Conservation (phyloP, 1,140 invertebrate species). For the Lucilia cuprina region DNA sequence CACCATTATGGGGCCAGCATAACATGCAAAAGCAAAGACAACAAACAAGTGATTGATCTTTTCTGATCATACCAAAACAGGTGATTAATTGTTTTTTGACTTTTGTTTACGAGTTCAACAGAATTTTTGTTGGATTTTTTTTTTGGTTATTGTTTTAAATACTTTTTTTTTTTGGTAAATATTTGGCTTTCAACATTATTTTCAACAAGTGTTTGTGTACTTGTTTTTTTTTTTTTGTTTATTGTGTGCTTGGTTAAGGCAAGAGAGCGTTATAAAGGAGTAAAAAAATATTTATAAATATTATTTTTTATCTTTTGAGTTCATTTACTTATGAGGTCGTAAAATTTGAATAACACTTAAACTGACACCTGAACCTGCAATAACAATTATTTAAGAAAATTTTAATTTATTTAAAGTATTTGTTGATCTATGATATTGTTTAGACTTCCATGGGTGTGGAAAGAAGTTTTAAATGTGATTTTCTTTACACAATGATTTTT, state of each 20-base stretch:
- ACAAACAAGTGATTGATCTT: conserved; percentile 32
- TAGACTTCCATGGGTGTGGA: too few species aligned
- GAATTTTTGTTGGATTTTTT: background rate
- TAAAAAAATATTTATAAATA: background rate
- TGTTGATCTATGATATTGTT: too few species aligned
- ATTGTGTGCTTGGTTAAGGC: background rate
- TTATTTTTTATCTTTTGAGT: background rate
- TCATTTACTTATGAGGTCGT: conserved; percentile 6
- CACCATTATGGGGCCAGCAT: background rate
- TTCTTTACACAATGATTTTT: too few species aligned
- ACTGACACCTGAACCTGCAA: conserved; percentile 3
- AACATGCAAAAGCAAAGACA: background rate
- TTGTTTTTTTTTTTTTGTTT: background rate
- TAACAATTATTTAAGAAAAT: too few species aligned
- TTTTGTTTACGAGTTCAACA: background rate
- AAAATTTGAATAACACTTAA: background rate
- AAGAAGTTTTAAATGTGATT: too few species aligned
- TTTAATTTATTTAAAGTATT: too few species aligned
- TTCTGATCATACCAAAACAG: conserved; percentile 25
- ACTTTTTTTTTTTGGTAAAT: background rate
- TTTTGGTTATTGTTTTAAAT: conserved; percentile 1
- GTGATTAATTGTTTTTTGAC: conserved; percentile 33
- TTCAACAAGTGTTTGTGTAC: background rate
- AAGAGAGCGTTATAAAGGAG: too few species aligned
- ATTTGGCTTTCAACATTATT: conserved; percentile 10